Base-by-base conservation (phyloP, 2,113 vertebrate genomes). In the Halichoerus grypus region DNA sequence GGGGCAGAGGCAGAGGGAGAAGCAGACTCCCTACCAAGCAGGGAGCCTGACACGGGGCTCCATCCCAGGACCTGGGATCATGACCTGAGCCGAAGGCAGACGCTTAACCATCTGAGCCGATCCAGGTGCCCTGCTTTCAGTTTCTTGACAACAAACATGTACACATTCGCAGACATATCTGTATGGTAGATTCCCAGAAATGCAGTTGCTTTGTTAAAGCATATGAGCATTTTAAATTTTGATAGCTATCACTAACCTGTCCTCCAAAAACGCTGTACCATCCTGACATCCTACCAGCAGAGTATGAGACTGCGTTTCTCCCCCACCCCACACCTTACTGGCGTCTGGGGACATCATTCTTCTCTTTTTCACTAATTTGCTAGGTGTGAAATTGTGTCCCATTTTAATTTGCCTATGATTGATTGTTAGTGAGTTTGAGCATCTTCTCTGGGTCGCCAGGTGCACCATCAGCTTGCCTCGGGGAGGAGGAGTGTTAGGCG, bases 241-340 rank as follows among this genome's bases (percentile, higher is more conserved):
- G 57, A 31, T 19, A 21, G 71, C 1, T 3, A 0, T 9, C 2
- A 1, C 16, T 36, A 9, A 39, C 33, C 46, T 11, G 51, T 5
- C 42, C 82, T 26, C 42, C 31, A 3, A 2, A 28, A 14, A 0
- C 0, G 2, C 57, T 3, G 2, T n/a, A 0, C n/a, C 5, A 0
- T 28, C 39, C n/a, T 15, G 1, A 24, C 31, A 26, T 67, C 28
- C 19, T 18, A 3, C 14, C 3, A 0, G 21, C 1, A 1, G 63
- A 22, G 46, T 2, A 0, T 0, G 16, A 31, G 57, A 3, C 33
- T 15, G 18, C 3, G 0, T 24, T 11, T 10, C 4, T 2, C 31
- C 5, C 53, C 86, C 33, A 71, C 0, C 6, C 3, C 22, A 61
- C 2, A n/a, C 11, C 39, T 36, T 8, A 42, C 31, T 4, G 55